A percentile compares a stretch with the other conserved stretches of the same genome.
Evolutionary conservation across 2,797 vertebrate species (phyloP).

Genomic region (Cuniculus paca): DNA sequence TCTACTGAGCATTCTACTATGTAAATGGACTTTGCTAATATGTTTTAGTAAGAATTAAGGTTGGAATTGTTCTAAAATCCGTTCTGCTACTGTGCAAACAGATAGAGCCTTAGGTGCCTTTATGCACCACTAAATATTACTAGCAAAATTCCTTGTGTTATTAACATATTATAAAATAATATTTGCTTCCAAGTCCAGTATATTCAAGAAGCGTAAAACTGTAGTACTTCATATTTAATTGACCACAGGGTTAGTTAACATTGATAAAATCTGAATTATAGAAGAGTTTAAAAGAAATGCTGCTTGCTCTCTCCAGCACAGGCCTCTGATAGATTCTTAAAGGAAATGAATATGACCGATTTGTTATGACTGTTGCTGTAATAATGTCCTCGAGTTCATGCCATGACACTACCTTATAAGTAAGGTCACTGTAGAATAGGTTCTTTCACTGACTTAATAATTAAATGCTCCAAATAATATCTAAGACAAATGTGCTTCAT

Average conservation of each 20-base stretch:
- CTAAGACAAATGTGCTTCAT: constrained; percentile 42
- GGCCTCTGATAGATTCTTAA: constrained; percentile 56
- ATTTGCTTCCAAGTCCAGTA: constrained; percentile 73
- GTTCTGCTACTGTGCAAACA: constrained; percentile 67
- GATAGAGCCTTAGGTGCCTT: constrained; percentile 39
- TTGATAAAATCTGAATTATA: constrained; percentile 76
- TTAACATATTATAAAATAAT: constrained; percentile 80
- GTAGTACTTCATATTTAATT: constrained; percentile 74
- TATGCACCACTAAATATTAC: constrained; percentile 47
- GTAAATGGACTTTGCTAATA: constrained; percentile 68
- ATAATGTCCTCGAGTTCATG: constrained; percentile 10
- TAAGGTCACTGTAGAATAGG: neutral
- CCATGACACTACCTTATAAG: neutral
- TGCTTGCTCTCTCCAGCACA: neutral
- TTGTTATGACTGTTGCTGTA: constrained; percentile 31
- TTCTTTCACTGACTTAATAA: constrained; percentile 56
- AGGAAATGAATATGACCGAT: constrained; percentile 45
- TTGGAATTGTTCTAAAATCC: neutral
- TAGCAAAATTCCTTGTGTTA: constrained; percentile 65
- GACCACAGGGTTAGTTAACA: constrained; percentile 63
- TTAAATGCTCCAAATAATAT: constrained; percentile 54
- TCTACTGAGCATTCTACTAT: constrained; percentile 9
- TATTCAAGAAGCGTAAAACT: constrained; percentile 71
- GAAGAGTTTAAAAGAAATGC: constrained; percentile 60
- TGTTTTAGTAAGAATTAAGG: constrained; percentile 70